These are phyloP conservation scores for Nebria brevicollis DNA, from an alignment of 2,888 invertebrate genomes.

Conservation along the genomic window DNA sequence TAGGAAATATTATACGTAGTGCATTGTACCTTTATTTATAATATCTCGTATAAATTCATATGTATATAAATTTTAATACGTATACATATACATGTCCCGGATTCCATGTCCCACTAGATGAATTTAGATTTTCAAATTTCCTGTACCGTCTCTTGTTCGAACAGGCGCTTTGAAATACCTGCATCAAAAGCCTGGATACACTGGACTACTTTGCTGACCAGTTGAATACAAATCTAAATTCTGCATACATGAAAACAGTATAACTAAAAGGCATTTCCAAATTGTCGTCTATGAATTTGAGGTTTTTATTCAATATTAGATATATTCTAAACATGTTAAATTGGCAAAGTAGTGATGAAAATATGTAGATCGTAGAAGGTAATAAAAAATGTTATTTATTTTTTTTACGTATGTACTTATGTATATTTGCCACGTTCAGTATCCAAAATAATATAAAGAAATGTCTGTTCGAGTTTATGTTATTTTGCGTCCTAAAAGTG, in stretches of 20 bases:
- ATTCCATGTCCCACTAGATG: neutral
- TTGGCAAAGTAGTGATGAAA: no score
- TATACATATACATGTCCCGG: neutral
- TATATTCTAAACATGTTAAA: no score
- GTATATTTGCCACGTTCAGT: neutral
- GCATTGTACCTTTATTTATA: neutral
- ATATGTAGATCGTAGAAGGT: no score
- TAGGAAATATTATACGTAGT: neutral
- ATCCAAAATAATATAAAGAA: neutral
- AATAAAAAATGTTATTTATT: no score
- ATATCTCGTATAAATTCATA: conserved; percentile 1
- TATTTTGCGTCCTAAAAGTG: neutral
- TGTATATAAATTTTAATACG: neutral
- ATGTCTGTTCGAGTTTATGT: neutral
- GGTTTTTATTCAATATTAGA: no score
- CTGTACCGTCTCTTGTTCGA: neutral
- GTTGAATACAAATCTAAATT: neutral
- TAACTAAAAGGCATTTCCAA: no score
- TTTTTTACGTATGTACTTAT: neutral
- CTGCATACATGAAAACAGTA: no score
- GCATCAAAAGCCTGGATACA: neutral
- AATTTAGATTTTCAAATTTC: neutral
- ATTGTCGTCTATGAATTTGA: no score
- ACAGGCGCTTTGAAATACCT: neutral
- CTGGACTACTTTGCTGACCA: neutral